Percentiles rank a stretch among this genome's conserved stretches.
These are phyloP conservation scores for Tetraodon nigroviridis DNA, from an alignment of 2,113 vertebrate genomes.

Conservation along the genomic window DNA sequence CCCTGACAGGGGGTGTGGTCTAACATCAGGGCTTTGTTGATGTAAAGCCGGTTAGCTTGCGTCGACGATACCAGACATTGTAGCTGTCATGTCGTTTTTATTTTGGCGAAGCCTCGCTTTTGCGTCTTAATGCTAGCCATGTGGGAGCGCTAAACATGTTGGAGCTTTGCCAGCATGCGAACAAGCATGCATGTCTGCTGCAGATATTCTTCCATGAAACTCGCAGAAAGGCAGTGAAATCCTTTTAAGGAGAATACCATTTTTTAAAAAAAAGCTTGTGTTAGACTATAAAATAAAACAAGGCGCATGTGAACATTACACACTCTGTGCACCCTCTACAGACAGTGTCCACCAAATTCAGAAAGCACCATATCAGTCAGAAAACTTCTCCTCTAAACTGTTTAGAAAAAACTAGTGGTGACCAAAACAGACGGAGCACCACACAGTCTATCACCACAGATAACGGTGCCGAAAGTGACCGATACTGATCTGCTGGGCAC, in stretches of 20 bases:
- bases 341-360: no score
- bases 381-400: no score
- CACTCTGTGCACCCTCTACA: background rate
- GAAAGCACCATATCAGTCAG: no score
- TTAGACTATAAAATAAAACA: constrained; percentile 53
- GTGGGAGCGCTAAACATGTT: constrained; percentile 3
- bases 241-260: no score
- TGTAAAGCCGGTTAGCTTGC: no score
- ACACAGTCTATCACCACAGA: no score
- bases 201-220: constrained; percentile 21
- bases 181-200: constrained; percentile 3
- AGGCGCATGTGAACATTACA: background rate
- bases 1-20: no score
- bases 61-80: no score
- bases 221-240: constrained; percentile 23
- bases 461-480: background rate
- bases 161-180: background rate
- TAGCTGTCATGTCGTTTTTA: constrained; percentile 4
- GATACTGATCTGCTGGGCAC: background rate
- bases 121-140: background rate
- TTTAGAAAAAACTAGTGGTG: no score
- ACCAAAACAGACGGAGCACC: no score
- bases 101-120: background rate
- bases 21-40: no score
- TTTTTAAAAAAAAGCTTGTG: constrained; percentile 17